Evolutionary conservation across 92 coral and sea anemone genomes (phyloP), one percentile per base, ranked within the genome.

Genomic region (Palythoa caribaeorum): DNA sequence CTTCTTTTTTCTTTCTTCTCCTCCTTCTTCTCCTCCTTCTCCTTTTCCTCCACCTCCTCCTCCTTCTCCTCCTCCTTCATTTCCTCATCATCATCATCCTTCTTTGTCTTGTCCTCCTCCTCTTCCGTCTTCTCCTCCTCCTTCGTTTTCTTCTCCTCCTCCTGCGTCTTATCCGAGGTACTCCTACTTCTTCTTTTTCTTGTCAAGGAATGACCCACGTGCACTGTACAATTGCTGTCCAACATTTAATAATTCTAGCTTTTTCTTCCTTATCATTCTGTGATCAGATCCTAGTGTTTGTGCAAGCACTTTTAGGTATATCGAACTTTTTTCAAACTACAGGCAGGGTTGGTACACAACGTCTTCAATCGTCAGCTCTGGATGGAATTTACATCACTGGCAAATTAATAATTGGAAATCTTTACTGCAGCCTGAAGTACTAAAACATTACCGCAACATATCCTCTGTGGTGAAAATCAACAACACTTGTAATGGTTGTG

Each of bases 331-430:
- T 14, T 78, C 44, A n/a, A 65, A 13, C 71, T 20, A 4, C 81
- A 92, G 95, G 6, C 89, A 72, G 74, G 91, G 94, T 28, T 94
- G 95, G 97, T 92, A 84, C 78, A 85, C 88, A 3, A 80, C 87
- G 20, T 50, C 93, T 38, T 47, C 83, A 16, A 84, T 94, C 73
- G 79, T 86, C 16, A 83, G 50, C 47, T 65, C 87, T 5, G 70
- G 84, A 83, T 94, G 97, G 95, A 88, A 84, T 63, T 65, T 36
- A 10, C 70, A 92, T 53, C 87, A 71, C 38, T 77, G 87, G 66
- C 94, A 94, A 44, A 92, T 88, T 52, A 94, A 94, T 84, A 90
- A 88, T 87, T 94, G 97, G 97, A 86, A 92, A 37, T 83, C 92
- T 2, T 80, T 94, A 3, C 90, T 80, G 17, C 36, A 88, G 13